Conservation (phyloP, 2,797 vertebrate genomes). For the Odontamblyopus lacepedii region DNA sequence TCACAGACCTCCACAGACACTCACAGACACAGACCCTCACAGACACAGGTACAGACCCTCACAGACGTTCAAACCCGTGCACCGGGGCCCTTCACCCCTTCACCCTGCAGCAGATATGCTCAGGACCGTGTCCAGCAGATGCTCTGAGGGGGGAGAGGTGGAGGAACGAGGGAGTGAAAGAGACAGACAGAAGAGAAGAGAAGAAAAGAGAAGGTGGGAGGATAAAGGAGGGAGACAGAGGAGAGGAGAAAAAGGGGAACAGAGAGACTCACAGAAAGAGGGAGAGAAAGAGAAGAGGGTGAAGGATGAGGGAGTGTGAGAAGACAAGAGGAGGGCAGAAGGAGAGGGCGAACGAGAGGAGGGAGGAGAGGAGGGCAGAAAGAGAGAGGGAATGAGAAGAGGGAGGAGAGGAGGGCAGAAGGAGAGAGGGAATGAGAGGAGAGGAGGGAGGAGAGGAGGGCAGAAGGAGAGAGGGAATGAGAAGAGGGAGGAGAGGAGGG, state of each 20-base stretch:
- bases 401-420: background rate
- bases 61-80: conserved; percentile 41
- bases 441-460: conserved; percentile 20
- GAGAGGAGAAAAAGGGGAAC: no score
- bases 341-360: background rate
- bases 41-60: no score
- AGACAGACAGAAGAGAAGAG: background rate
- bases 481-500: no score
- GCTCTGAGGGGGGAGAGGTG: background rate
- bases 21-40: no score
- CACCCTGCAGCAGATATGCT: conserved; percentile 77
- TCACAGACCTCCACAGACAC: no score
- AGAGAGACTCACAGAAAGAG: no score
- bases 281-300: background rate
- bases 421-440: conserved; percentile 30
- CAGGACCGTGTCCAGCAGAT: conserved; percentile 71
- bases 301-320: background rate
- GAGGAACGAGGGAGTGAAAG: background rate
- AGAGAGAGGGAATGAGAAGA: no score
- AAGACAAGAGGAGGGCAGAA: background rate
- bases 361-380: no score
- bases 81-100: conserved; percentile 55
- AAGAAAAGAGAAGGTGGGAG: background rate
- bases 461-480: background rate
- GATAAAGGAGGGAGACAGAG: no score